Conservation (phyloP, 2,797 vertebrate genomes). For the Crenichthys baileyi region DNA sequence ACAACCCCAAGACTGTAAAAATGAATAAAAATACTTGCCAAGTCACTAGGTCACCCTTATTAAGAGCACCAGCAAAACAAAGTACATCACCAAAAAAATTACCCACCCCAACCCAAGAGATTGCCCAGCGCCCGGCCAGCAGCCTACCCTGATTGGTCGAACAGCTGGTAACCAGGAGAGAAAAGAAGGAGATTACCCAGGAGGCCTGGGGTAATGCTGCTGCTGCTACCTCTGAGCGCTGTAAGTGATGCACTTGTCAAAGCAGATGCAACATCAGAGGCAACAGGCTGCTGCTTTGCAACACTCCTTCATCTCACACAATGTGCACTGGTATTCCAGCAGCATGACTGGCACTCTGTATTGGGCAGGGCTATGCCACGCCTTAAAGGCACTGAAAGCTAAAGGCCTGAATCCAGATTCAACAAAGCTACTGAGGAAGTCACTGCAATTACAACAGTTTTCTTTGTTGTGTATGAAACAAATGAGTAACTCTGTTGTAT, state of each 20-base stretch:
- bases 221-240: conserved; percentile 45
- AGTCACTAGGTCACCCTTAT: conserved; percentile 27
- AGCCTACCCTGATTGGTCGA: conserved; percentile 64
- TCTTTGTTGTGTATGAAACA: conserved; percentile 16
- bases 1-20: conserved; percentile 41
- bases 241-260: conserved; percentile 34
- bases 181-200: conserved; percentile 68
- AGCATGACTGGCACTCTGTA: conserved; percentile 57
- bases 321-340: conserved; percentile 58
- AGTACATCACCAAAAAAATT: conserved; percentile 58
- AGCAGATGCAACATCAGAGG: conserved; percentile 46
- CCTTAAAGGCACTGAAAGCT: conserved; percentile 23
- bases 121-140: conserved; percentile 35
- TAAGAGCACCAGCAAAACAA: conserved; percentile 62
- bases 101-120: conserved; percentile 46
- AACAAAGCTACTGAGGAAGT: conserved; percentile 41
- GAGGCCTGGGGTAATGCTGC: conserved; percentile 52
- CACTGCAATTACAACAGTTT: conserved; percentile 22
- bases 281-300: conserved; percentile 17
- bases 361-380: conserved; percentile 48
- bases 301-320: conserved; percentile 50
- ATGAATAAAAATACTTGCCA: conserved; percentile 37
- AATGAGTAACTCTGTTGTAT: conserved; percentile 41
- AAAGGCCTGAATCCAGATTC: conserved; percentile 34
- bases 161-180: conserved; percentile 75